These are phyloP conservation scores for Chrysolina americana DNA, from an alignment of 2,888 invertebrate species.

Conservation along the genomic window DNA sequence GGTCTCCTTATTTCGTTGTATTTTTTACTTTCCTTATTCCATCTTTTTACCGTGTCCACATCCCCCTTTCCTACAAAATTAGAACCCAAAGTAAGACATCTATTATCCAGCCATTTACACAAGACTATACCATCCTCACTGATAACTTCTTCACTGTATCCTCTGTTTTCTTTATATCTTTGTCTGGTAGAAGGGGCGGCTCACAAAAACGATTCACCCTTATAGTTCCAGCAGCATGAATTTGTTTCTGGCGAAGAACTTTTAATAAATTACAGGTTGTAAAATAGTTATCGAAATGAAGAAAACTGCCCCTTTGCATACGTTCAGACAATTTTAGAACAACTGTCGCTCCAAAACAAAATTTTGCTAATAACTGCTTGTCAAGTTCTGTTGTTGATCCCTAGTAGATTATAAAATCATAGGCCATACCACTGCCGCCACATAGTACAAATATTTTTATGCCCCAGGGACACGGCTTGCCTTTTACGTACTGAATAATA, in stretches of 20 bases:
- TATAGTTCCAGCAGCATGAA: constrained; percentile 7
- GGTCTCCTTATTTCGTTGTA: constrained; percentile 42
- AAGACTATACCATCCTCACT: constrained; percentile 18
- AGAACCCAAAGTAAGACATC: constrained; percentile 47
- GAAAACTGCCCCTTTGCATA: constrained; percentile 22
- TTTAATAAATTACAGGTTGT: constrained; percentile 27
- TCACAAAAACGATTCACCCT: constrained; percentile 5
- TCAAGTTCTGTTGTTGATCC: constrained; percentile 20
- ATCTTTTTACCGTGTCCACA: constrained; percentile 49
- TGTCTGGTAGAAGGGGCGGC: not conserved
- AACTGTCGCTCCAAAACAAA: not conserved
- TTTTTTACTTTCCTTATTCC: constrained; percentile 49
- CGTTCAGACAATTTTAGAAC: constrained; percentile 8
- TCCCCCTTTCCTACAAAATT: constrained; percentile 52
- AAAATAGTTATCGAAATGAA: constrained; percentile 24
- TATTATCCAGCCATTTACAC: constrained; percentile 50
- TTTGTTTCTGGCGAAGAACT: constrained; percentile 11
- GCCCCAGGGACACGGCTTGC: constrained; percentile 24
- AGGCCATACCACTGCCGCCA: constrained; percentile 6
- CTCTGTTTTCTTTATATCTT: constrained; percentile 7
- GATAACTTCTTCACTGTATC: not conserved
- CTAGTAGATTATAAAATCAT: constrained; percentile 26
- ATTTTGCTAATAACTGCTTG: constrained; percentile 4
- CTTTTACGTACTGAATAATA: constrained; percentile 22
- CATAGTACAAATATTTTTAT: constrained; percentile 24